Evolutionary conservation across 2,113 vertebrate species (phyloP), one percentile per base, ranked within the genome.

Genomic region (Heterotilapia buettikoferi): DNA sequence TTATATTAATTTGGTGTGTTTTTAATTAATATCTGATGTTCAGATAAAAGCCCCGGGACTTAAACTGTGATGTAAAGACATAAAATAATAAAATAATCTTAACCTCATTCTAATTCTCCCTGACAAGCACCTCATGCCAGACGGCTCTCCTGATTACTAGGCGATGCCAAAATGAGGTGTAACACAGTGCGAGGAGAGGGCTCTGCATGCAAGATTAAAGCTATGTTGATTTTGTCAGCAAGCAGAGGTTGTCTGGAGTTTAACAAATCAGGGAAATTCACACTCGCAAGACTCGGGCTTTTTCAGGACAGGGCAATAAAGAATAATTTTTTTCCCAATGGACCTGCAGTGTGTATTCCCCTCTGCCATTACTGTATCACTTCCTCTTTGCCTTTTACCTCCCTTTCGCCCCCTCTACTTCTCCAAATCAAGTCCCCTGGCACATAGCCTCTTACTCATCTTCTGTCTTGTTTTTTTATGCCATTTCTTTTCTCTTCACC

Each of bases 211-310:
- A 38, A 85, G 50, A 92, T 90, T 88, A 87, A 92, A 90, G 90
- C 71, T 19, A 9, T 83, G 90, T 90, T 84, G 83, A 89, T 90
- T 76, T 80, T 92, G 86, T 86, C 87, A 91, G 88, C 56, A 59
- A 85, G 82, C 50, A 8, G 50, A 87, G 91, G 91, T 93, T 92
- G 88, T 89, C 59, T 86, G 45, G 91, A 94, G 89, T 92, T 93
- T 79, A 95, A 80, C 53, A 78, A 86, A 85, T 54, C 53, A 26
- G 13, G 19, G 19, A 79, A 13, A 50, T 71, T 45, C 78, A 29
- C 45, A 84, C 13, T 61, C 50, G 73, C 78, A 80, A 57, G 26
- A 54, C 36, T n/a, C 59, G 50, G 26, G 33, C 52, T 80, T 86
- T 88, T 78, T 90, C 47, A 84, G 86, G 88, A 83, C 71, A 36